Evolutionary conservation across 92 coral and sea anemone genomes (phyloP).

Genomic region (Virgularia gustaviana): DNA sequence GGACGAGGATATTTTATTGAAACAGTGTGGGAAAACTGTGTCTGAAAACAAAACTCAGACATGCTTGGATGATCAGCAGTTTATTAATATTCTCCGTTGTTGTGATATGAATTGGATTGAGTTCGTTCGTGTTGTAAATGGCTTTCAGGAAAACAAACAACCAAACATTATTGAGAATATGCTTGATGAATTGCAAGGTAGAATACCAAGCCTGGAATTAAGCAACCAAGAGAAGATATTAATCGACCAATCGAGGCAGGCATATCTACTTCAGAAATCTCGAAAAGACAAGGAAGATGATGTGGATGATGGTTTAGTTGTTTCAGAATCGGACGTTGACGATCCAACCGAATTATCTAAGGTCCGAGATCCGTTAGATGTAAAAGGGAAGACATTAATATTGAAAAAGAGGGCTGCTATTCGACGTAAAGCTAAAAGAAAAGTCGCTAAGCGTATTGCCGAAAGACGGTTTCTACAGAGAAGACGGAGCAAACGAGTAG

Average conservation of each 20-base stretch:
- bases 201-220: constrained; percentile 45
- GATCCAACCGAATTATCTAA: constrained; percentile 9
- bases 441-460: constrained; percentile 27
- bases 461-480: constrained; percentile 48
- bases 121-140: constrained; percentile 42
- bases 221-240: constrained; percentile 41
- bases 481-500: constrained; percentile 37
- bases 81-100: constrained; percentile 41
- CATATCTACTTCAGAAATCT: constrained; percentile 32
- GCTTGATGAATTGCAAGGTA: constrained; percentile 55
- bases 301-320: constrained; percentile 18
- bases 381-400: constrained; percentile 2
- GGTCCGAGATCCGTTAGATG: constrained; percentile 21
- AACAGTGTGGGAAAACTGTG: constrained; percentile 1
- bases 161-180: constrained; percentile 35
- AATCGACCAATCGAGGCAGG: constrained; percentile 56
- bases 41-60: constrained; percentile 14
- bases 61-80: constrained; percentile 46
- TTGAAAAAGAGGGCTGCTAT: constrained; percentile 29
- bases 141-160: constrained; percentile 33
- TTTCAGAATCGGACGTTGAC: constrained; percentile 34
- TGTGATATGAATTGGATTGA: constrained; percentile 61
- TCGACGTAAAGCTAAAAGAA: constrained; percentile 44
- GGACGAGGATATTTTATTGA: constrained; percentile 10
- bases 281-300: constrained; percentile 18